These are phyloP conservation scores for Vannuccia rotundouncinata DNA, from an alignment of 2,888 invertebrate genomes.

Conservation along the genomic window DNA sequence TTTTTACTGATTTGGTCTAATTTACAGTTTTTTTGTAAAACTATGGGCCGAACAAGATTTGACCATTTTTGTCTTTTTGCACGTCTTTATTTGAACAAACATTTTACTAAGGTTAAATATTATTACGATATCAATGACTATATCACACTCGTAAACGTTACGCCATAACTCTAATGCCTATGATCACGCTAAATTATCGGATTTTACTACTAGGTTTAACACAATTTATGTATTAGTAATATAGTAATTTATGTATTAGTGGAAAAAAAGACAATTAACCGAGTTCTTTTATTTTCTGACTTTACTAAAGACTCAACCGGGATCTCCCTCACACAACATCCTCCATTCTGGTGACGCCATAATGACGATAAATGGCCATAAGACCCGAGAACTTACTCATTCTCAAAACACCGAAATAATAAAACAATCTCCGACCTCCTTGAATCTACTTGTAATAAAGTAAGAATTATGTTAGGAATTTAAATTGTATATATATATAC, in stretches of 20 bases:
- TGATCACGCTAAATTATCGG: too few species aligned
- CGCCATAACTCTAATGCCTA: too few species aligned
- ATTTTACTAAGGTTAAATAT: too few species aligned
- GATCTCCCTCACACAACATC: background rate
- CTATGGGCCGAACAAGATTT: too few species aligned
- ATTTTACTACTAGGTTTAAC: background rate
- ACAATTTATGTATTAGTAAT: background rate
- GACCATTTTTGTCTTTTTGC: too few species aligned
- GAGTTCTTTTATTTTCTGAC: background rate
- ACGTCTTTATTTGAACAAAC: too few species aligned
- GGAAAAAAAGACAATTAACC: background rate
- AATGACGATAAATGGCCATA: background rate
- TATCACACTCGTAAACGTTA: too few species aligned
- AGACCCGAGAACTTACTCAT: background rate
- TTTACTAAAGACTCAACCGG: background rate
- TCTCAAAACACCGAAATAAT: background rate
- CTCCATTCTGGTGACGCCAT: background rate
- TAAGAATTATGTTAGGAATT: too few species aligned
- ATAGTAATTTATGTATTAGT: background rate
- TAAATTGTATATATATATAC: too few species aligned
- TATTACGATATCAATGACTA: too few species aligned
- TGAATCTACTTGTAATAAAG: background rate
- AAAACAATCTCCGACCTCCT: background rate
- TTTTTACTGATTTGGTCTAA: too few species aligned
- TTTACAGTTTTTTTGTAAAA: too few species aligned